Evolutionary conservation across 2,888 invertebrate genomes (phyloP), one percentile per base, ranked within the genome.

Genomic region (Dexiosoma caninum): DNA sequence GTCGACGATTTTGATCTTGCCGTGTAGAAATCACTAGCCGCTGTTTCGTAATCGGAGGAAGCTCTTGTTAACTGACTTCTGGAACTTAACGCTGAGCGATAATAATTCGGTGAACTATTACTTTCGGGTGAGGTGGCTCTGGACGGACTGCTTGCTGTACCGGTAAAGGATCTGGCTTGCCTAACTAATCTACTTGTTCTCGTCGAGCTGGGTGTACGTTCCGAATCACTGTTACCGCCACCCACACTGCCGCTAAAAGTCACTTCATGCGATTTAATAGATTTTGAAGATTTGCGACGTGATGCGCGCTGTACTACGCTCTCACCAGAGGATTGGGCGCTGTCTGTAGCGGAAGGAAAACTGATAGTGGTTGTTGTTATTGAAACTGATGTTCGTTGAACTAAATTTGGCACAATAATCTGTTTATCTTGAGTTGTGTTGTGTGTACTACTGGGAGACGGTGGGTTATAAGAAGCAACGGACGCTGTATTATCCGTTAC

Each of bases 231-330:
- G 40, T 86, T 87, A 57, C 79, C 82, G 59, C 87, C 87, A 2
- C 87, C 87, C 2, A 88, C 87, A 62, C 88, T 87, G 44, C 88
- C 87, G 9, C 88, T 88, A 64, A 88, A 88, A 27, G 88, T 88
- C 10, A 88, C 88, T 83, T 88, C 88, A 40, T 88, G 87, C 40
- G 85, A 85, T 71, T 83, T 84, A 23, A 78, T 64, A 7, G 82
- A 74, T 37, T 87, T 88, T 0, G 87, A 88, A 10, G 87, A 87
- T 71, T 88, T 87, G 55, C 87, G 85, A 1, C 85, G 59, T 76
- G 60, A 76, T 49, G 83, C 74, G 1, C n/a, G n/a, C n/a, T n/a
- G n/a, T n/a, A n/a, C n/a, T 37, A 35, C 70, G 14, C 21, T 64
- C 10, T 74, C 67, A 2, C 2, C 23, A 4, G 16, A 9, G 23